Base-by-base conservation (phyloP, 2,113 vertebrate genomes). In the Ctenodactylus gundi region DNA sequence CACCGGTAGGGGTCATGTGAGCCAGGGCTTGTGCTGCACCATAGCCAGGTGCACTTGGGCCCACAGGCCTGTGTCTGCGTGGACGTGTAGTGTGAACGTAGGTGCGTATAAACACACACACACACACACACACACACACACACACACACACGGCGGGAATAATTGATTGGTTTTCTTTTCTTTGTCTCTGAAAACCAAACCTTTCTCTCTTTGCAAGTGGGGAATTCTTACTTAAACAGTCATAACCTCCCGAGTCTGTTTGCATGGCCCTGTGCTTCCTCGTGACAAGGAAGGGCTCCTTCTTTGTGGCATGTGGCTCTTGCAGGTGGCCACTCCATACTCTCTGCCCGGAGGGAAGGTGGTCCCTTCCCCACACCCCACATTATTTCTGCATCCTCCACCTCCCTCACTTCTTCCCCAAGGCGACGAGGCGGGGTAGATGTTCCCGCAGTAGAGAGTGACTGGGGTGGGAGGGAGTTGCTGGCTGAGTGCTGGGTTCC, bases 331-430 rank as follows among this genome's bases (percentile, higher is more conserved):
- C 21, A 3, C 13, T 14, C 9, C n/a, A n/a, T n/a, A 4, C 46
- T 7, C 1, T 5, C 12, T 4, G 1, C 41, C 7, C 1, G 13
- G 4, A 29, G 34, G 78, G 46, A 13, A 2, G 7, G 34, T 7
- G 4, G 46, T 11, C 2, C 34, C 18, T 0, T 14, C 39, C 20
- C 6, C 0, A 39, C 7, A 1, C 67, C 6, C 12, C 31, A 0
- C 31, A 3, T 6, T 55, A 21, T 46, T 15, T 41, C 29, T 25
- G 10, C 0, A 0, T 10, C 31, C 10, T 27, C 49, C 9, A 31
- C 11, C 51, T 10, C 29, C 36, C 18, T 72, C 21, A 20, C 7
- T 23, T 7, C 34, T 29, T 41, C n/a, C 18, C 3, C 0, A 8
- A 12, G 4, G 64, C 67, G 23, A 1, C 41, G 3, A n/a, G 65